These are phyloP conservation scores for Ancistrus triradiatus DNA, from an alignment of 2,113 vertebrate species.

Conservation along the genomic window DNA sequence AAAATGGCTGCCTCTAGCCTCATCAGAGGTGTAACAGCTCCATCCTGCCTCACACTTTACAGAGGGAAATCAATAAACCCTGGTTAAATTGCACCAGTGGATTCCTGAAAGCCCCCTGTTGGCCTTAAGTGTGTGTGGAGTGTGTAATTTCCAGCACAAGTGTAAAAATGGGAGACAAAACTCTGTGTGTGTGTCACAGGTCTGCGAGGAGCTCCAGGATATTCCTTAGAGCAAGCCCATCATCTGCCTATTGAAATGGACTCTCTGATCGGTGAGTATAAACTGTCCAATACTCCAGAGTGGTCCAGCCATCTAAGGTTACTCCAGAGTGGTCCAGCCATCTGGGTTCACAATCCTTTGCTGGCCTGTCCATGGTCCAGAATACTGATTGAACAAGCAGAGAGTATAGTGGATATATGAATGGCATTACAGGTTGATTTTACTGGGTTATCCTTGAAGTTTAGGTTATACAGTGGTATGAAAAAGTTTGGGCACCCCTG, in stretches of 20 bases:
- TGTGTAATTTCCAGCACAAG: not conserved
- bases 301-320: too few species aligned
- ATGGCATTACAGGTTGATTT: too few species aligned
- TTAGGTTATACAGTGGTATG: too few species aligned
- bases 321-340: too few species aligned
- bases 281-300: not conserved
- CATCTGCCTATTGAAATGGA: constrained; percentile 98
- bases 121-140: constrained; percentile 34
- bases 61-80: constrained; percentile 38
- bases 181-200: constrained; percentile 65
- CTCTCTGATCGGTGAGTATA: constrained; percentile 86
- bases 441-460: too few species aligned
- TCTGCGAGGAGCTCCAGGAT: constrained; percentile 91
- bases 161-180: not conserved
- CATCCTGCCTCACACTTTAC: too few species aligned
- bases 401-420: too few species aligned
- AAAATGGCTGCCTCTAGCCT: constrained; percentile 44
- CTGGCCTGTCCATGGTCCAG: too few species aligned
- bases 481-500: too few species aligned
- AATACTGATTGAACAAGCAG: too few species aligned
- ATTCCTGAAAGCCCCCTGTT: constrained; percentile 32
- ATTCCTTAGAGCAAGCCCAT: constrained; percentile 95
- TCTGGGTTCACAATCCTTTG: too few species aligned
- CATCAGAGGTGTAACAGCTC: too few species aligned
- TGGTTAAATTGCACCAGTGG: constrained; percentile 39